phyloP scores from a whole-genome alignment of 2,797 vertebrate genomes.

The Alca torda region DNA sequence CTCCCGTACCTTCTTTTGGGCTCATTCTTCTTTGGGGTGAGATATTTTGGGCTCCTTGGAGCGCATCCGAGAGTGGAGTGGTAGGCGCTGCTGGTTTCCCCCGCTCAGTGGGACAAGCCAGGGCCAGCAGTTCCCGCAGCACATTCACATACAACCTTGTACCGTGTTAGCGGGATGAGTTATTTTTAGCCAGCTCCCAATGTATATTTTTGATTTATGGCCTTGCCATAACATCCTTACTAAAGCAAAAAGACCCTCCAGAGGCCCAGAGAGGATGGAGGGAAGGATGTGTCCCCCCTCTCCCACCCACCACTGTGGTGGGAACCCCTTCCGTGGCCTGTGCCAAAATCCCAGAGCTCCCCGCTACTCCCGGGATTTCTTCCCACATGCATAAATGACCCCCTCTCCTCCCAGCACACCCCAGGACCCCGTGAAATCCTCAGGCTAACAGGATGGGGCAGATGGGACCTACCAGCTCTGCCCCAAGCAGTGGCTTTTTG shows the following conservation, averaged over 20 bases:
- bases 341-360: background rate
- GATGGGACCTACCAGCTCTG: background rate
- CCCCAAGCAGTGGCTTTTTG: background rate
- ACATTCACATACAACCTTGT: background rate
- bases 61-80: background rate
- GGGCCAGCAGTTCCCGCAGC: fast-evolving
- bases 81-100: background rate
- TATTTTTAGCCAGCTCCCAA: conserved; percentile 55
- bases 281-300: background rate
- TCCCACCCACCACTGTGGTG: background rate
- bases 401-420: background rate
- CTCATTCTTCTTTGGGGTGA: background rate
- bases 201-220: conserved; percentile 52
- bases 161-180: background rate
- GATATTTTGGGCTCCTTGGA: background rate
- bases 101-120: background rate
- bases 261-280: background rate
- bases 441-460: background rate
- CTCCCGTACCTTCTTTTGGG: background rate
- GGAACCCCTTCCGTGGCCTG: background rate
- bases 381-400: background rate
- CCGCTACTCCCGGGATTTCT: background rate
- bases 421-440: background rate
- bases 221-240: conserved; percentile 25
- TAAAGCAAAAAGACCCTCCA: background rate